phyloP scores from a whole-genome alignment of 2,888 invertebrate genomes.

The Tachina grossa region DNA sequence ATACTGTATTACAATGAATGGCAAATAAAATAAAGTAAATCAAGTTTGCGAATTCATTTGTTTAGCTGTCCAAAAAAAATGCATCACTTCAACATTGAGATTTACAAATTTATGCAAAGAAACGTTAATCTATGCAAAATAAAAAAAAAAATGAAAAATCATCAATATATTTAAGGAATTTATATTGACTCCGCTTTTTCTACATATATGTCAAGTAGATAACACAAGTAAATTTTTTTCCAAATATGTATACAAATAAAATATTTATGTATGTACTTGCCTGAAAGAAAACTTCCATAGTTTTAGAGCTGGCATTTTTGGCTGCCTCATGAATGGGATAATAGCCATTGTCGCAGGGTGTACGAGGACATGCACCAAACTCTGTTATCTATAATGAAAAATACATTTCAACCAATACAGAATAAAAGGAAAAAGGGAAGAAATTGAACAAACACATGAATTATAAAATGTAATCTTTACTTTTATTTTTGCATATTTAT shows the following conservation, averaged over 20 bases:
- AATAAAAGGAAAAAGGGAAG: background rate
- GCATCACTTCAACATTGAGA: background rate
- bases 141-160: background rate
- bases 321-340: slow-evolving; percentile 96
- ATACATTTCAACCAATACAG: slow-evolving; percentile 66
- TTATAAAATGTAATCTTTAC: background rate
- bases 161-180: slow-evolving; percentile 1
- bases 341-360: slow-evolving; percentile 93
- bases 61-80: background rate
- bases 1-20: no score
- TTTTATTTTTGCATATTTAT: slow-evolving; percentile 7
- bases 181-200: background rate
- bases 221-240: background rate
- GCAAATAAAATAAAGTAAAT: background rate
- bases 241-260: background rate
- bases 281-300: slow-evolving; percentile 91
- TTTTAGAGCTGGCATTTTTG: slow-evolving; percentile 93
- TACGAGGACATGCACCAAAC: slow-evolving; percentile 89
- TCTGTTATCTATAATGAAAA: slow-evolving; percentile 87
- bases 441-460: background rate
- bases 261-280: slow-evolving; percentile 77
- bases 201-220: background rate
- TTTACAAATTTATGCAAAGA: background rate
- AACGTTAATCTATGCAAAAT: background rate
- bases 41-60: background rate